A percentile compares a stretch with the other conserved stretches of the same genome.
phyloP scores from a whole-genome alignment of 2,113 vertebrate genomes.

The Typhlomys cinereus region DNA sequence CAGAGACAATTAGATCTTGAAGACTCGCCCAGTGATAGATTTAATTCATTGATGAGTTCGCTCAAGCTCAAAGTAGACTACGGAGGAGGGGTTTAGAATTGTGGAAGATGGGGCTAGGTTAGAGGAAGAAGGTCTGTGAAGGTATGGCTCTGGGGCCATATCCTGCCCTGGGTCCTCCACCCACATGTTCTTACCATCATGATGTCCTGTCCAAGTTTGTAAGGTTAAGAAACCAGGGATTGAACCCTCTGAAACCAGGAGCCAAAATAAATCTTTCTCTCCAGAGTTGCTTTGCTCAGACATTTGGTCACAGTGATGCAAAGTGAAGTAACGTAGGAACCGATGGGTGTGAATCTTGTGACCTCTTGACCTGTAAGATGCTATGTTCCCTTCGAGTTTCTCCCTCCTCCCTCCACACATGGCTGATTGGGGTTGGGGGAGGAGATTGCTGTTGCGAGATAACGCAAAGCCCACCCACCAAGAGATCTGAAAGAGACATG shows the following conservation, averaged over 20 bases:
- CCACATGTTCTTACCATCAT: not conserved
- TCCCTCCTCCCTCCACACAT: not conserved
- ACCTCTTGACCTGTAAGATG: not conserved
- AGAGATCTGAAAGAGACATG: not conserved
- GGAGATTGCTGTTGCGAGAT: not conserved
- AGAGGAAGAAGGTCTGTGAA: not conserved
- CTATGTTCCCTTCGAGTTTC: not conserved
- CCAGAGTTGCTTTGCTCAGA: not conserved
- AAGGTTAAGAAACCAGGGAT: not conserved
- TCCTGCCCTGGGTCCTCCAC: not conserved
- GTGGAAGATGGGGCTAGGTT: rapidly evolving
- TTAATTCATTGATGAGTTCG: not conserved
- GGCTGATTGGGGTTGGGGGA: not conserved
- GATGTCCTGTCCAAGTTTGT: not conserved
- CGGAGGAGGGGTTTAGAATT: not conserved
- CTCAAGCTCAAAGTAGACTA: not conserved
- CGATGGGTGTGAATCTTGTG: not conserved
- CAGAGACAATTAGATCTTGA: not conserved
- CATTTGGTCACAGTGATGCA: not conserved
- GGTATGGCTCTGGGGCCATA: too few species aligned
- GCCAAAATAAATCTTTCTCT: not conserved
- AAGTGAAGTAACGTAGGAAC: not conserved
- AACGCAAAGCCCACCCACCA: not conserved
- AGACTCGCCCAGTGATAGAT: not conserved
- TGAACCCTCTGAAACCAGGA: not conserved